A percentile compares a stretch with the other conserved stretches of the same genome.
Conservation (phyloP, 2,113 vertebrate genomes). For the Anarrhichthys ocellatus region DNA sequence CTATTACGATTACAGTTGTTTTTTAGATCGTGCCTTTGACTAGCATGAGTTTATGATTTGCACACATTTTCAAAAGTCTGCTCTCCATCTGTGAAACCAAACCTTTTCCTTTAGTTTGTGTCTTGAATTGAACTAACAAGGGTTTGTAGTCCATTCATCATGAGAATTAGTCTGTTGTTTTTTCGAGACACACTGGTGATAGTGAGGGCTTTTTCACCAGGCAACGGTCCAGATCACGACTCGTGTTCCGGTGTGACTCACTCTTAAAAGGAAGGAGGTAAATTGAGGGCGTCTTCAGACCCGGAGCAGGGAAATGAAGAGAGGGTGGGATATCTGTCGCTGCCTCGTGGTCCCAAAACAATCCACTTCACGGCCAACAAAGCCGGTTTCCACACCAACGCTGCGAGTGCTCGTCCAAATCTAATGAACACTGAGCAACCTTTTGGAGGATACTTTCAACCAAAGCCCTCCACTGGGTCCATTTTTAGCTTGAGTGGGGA, state of each 20-base stretch:
- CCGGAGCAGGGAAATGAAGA: background rate
- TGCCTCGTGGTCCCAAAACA: constrained; percentile 7
- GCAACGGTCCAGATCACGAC: constrained; percentile 26
- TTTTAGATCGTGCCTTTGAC: background rate
- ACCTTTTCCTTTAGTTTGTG: background rate
- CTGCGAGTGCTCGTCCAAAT: constrained; percentile 23
- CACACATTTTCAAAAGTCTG: background rate
- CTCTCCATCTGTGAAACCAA: background rate
- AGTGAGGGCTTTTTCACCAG: constrained; percentile 27
- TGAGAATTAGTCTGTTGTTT: constrained; percentile 14
- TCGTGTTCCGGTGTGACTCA: constrained; percentile 20
- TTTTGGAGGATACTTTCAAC: constrained; percentile 38
- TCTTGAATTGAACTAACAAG: constrained; percentile 1
- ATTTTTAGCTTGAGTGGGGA: constrained; percentile 53
- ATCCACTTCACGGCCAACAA: constrained; percentile 31
- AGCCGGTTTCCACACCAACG: constrained; percentile 53
- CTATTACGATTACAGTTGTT: background rate
- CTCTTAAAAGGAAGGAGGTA: constrained; percentile 4
- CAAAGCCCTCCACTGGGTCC: constrained; percentile 16
- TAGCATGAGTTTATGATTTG: background rate
- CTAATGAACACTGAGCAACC: constrained; percentile 25
- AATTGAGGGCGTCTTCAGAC: constrained; percentile 11
- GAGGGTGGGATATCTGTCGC: background rate
- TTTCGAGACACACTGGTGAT: constrained; percentile 6
- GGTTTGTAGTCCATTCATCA: constrained; percentile 11